Evolutionary conservation across 1,140 invertebrate genomes (phyloP), one percentile per base, ranked within the genome.

Genomic region (Gryon sp.): DNA sequence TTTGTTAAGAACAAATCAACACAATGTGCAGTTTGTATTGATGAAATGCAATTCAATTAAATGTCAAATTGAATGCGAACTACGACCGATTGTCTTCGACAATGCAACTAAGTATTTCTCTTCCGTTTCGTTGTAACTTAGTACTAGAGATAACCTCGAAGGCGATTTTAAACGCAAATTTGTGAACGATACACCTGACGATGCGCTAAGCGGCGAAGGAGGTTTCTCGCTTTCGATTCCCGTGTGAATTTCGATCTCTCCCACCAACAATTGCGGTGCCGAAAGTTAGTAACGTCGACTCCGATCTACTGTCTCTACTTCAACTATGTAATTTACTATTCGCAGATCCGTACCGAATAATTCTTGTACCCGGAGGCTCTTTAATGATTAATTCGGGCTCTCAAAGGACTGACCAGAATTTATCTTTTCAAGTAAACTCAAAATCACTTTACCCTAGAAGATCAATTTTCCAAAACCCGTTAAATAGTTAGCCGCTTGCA

Each of bases 81-180:
- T 2, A 24, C 4, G 18, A 18, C 0, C 18, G 30, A 36, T 62
- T 45, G 55, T 69, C 53, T 69, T 69, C 16, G 45, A 16, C 53
- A 40, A 48, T 19, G 15, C 14, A 40, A 30, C 50, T 53, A 57
- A 59, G 52, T 59, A 43, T 45, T 60, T 60, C 53, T 60, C 53
- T 70, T 70, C 26, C 50, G 55, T 26, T 70, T 53, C 28, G 48
- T 46, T 40, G 43, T 24, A 63, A 73, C 59, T 73, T 65, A 24
- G 50, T 32, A 48, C 19, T 19, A 20, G 40, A 36, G 38, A 41
- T 70, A 70, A 72, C 30, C 57, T 72, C 26, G 46, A 72, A 57
- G 66, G 45, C 75, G 68, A 78, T 78, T 78, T 78, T 66, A 82
- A 83, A 78, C 73, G 76, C 78, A 80, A 78, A 78, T 78, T 75